Evolutionary conservation across 2,888 invertebrate species (phyloP).

Genomic region (Xestia ashworthii): DNA sequence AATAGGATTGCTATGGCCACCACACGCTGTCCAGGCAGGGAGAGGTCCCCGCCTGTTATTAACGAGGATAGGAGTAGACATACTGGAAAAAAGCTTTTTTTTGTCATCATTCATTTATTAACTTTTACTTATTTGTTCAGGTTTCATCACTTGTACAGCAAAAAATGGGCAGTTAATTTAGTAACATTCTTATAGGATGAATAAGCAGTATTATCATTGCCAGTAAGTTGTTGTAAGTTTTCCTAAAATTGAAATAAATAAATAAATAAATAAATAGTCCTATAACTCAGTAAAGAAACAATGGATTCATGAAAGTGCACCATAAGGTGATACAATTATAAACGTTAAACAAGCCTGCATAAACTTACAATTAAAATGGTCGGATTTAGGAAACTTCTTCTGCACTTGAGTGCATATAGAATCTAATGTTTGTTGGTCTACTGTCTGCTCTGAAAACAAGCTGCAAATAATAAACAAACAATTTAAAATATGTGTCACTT

Average conservation of each 20-base stretch:
- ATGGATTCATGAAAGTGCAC: conserved; percentile 19
- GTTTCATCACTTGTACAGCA: neutral
- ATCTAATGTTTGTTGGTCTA: conserved; percentile 94
- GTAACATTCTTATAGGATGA: conserved; percentile 9
- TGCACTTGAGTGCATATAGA: conserved; percentile 94
- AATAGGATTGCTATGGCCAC: conserved; percentile 85
- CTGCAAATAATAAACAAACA: conserved; percentile 84
- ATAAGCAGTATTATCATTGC: conserved; percentile 22
- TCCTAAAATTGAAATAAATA: too few species aligned
- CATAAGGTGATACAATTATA: conserved; percentile 33
- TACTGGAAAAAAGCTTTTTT: conserved; percentile 75
- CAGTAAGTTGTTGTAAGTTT: too few species aligned
- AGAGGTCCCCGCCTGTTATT: conserved; percentile 86
- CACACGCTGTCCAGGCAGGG: conserved; percentile 86
- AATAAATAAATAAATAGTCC: too few species aligned
- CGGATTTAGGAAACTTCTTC: conserved; percentile 94
- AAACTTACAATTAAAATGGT: conserved; percentile 94
- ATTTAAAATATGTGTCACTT: conserved; percentile 33
- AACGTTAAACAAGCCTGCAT: conserved; percentile 6
- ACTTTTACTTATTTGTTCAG: neutral
- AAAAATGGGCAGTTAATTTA: neutral
- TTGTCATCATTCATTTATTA: neutral
- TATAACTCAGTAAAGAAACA: neutral
- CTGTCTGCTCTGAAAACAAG: conserved; percentile 93
- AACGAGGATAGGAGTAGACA: conserved; percentile 86